Evolutionary conservation across 2,797 vertebrate genomes (phyloP).

Genomic region (Scarus forsteni): DNA sequence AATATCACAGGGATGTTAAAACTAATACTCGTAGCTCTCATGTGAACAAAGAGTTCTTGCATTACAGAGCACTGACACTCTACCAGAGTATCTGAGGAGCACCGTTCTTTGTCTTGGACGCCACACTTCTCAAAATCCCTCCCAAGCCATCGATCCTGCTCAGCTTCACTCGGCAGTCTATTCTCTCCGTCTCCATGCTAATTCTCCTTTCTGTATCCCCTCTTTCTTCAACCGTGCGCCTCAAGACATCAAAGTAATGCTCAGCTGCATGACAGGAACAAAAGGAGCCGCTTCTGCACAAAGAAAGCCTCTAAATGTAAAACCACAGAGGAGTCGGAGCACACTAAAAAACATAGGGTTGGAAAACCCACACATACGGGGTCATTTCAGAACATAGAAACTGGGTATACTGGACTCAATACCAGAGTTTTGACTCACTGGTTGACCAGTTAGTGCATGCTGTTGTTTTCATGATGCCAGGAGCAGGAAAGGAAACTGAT

Average conservation of each 20-base stretch:
- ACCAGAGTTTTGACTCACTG: no score
- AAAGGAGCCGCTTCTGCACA: conserved; percentile 59
- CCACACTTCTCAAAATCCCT: conserved; percentile 53
- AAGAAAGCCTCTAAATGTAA: conserved; percentile 61
- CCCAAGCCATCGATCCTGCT: conserved; percentile 60
- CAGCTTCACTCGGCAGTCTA: conserved; percentile 55
- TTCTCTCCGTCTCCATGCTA: conserved; percentile 54
- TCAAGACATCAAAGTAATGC: conserved; percentile 70
- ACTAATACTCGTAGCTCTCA: conserved; percentile 33
- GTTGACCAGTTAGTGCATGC: no score
- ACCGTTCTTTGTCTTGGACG: conserved; percentile 49
- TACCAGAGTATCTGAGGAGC: conserved; percentile 37
- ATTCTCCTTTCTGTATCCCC: conserved; percentile 58
- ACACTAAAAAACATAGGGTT: not conserved
- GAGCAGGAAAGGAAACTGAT: no score
- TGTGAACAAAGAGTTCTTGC: conserved; percentile 41
- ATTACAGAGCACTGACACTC: conserved; percentile 24
- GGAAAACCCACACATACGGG: not conserved
- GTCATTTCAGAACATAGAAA: not conserved
- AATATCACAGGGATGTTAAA: conserved; percentile 16
- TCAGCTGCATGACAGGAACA: conserved; percentile 60
- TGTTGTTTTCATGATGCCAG: no score
- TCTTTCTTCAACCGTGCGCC: conserved; percentile 43
- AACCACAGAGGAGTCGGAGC: conserved; percentile 42
- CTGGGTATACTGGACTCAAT: not conserved